Conservation (phyloP, 2,113 vertebrate genomes). For the Tyrannus savana region DNA sequence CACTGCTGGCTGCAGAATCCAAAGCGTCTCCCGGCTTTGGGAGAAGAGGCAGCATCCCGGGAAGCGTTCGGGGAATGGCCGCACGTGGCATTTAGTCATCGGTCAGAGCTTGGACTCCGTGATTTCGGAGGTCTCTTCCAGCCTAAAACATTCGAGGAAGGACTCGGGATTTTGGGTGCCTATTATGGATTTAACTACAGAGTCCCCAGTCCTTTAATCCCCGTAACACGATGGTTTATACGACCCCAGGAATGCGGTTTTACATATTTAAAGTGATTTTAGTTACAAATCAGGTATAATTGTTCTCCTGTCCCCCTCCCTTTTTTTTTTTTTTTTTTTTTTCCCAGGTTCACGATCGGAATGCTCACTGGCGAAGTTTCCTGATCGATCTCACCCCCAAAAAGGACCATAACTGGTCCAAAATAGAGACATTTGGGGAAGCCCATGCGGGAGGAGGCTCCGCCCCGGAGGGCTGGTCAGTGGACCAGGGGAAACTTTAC, state of each 20-base stretch:
- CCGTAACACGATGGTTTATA: rapidly evolving
- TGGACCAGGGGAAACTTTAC: not conserved
- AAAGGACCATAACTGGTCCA: slow-evolving; percentile 73
- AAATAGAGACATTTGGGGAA: slow-evolving; percentile 44
- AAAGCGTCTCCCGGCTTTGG: rapidly evolving
- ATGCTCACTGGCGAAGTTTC: slow-evolving; percentile 71
- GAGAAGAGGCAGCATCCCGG: not conserved
- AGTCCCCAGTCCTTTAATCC: no score
- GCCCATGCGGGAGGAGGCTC: not conserved
- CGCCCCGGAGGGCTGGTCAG: rapidly evolving
- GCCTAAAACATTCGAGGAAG: rapidly evolving
- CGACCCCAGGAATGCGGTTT: rapidly evolving
- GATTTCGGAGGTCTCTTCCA: rapidly evolving
- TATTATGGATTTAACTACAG: not conserved
- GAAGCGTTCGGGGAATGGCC: not conserved
- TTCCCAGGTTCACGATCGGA: slow-evolving; percentile 64
- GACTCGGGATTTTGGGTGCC: not conserved
- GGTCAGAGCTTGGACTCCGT: not conserved
- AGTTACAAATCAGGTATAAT: not conserved
- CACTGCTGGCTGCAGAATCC: not conserved
- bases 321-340: not conserved
- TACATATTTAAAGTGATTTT: not conserved
- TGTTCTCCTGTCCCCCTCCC: not conserved
- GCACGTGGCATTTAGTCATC: rapidly evolving
- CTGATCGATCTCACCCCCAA: slow-evolving; percentile 70